Evolutionary conservation across 2,888 invertebrate genomes (phyloP), one percentile per base, ranked within the genome.

Genomic region (Cephus rjabovi): DNA sequence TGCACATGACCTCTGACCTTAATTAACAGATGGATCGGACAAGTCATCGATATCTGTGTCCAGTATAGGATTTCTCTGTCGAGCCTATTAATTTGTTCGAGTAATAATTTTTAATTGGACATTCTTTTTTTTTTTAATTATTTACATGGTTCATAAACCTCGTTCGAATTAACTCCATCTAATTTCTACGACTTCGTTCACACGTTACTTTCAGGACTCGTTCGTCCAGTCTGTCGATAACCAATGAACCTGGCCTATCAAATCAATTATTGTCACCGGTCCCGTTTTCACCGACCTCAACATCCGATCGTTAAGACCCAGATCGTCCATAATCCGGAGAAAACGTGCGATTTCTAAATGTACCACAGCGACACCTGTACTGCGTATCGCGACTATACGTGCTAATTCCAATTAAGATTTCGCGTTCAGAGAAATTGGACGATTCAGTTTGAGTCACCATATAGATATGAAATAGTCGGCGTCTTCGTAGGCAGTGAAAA

Each of bases 251-350:
- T 15, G 76, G 74, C 56, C 75, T 69, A 75, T 77, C 71, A 74
- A 80, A 80, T 80, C 79, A 77, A 80, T 79, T 79, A 79, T 78
- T 73, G 75, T 74, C 78, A 71, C n/a, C 73, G 34, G 33, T 75
- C 34, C 40, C 37, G 75, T 40, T 75, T 34, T 68, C 34, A 68
- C 34, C 30, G 30, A 73, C 73, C 73, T 34, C 40, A 69, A 69
- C 74, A 74, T 76, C 75, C 73, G 74, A 76, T 79, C 78, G 69
- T 79, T 76, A 76, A 73, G 74, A 76, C 31, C 23, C 30, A 40
- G 37, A n/a, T 73, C 23, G 31, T 33, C 75, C 68, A 76, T 74
- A 75, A 74, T 31, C 40, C 34, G 56, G 23, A 40, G 75, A 68
- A 15, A 70, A 69, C 35, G 34, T 56, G 12, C 75, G 71, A 70